Evolutionary conservation across 2,888 invertebrate species (phyloP), one percentile per base, ranked within the genome.

Genomic region (Tipula helvola): DNA sequence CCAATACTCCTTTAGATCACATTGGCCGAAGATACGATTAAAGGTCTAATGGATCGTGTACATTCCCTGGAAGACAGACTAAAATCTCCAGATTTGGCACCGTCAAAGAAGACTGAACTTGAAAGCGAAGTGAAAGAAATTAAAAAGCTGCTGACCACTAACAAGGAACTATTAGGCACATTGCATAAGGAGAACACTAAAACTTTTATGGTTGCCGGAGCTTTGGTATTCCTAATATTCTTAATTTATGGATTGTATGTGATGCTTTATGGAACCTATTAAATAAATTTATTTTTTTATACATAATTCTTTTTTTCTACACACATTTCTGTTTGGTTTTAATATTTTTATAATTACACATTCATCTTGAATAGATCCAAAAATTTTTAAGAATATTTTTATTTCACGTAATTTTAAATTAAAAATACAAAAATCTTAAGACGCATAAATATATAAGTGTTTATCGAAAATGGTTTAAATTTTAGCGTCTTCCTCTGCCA

Each of bases 401-500:
- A 42, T 42, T 42, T 42, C 39, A 85, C 39, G 42, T 42, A 85
- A 42, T 39, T 85, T 85, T 18, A 85, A 44, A 44, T 85, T 85
- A 85, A 85, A 71, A 71, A 71, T 71, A 71, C 71, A 71, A 71
- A 71, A 71, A 71, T 8, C 71, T 71, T 71, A 71, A 28, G 71
- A 71, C 71, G 71, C 71, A 71, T 71, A 71, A 71, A 71, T 71
- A 71, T 8, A 71, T 52, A 28, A 71, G 71, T 84, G 39, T 36
- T 16, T 39, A 16, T n/a, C n/a, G 10, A 4, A 18, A n/a, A 18
- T 85, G 28, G 28, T 28, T 28, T 28, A 1, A 18, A 18, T 7
- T 85, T 16, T 85, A 85, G 42, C 86, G 52, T 36, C 86, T 84
- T 3, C 91, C 89, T 12, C 91, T 89, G 0, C 91, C 90, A 5